A percentile compares a stretch with the other conserved stretches of the same genome.
Conservation (phyloP, 1,140 invertebrate species). For the Eufriesea mexicana region DNA sequence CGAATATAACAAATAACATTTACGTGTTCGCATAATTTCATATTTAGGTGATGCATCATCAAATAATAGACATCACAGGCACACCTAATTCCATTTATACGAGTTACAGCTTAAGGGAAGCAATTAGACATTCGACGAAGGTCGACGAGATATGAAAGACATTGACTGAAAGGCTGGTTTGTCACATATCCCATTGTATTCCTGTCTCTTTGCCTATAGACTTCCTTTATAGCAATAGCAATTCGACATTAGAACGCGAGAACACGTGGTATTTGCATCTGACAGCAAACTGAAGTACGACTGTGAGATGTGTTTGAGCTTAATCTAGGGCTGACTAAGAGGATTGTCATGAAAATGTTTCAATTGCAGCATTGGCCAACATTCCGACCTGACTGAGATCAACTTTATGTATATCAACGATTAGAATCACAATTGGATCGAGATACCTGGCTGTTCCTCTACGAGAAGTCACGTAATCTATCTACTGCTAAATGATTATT, state of each 20-base stretch:
- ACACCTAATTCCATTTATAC: neutral
- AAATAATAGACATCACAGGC: neutral
- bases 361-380: constrained; percentile 64
- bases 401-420: neutral
- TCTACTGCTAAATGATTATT: too few relatives aligned
- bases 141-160: neutral
- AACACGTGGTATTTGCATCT: constrained; percentile 70
- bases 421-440: neutral
- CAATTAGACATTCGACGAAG: neutral
- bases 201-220: constrained; percentile 29
- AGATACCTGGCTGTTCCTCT: neutral
- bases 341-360: constrained; percentile 77
- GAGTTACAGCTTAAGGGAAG: neutral
- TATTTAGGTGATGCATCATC: neutral
- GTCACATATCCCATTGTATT: neutral
- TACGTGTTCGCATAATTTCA: neutral
- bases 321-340: constrained; percentile 75
- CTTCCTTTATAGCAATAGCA: constrained; percentile 44
- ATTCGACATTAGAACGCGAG: constrained; percentile 39
- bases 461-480: too few relatives aligned
- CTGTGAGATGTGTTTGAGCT: constrained; percentile 67
- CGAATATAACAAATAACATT: neutral
- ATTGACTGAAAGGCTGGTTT: neutral
- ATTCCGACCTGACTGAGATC: neutral
- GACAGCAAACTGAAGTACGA: constrained; percentile 61